Conservation (phyloP, 2,113 vertebrate species). For the Myocastor coypus region DNA sequence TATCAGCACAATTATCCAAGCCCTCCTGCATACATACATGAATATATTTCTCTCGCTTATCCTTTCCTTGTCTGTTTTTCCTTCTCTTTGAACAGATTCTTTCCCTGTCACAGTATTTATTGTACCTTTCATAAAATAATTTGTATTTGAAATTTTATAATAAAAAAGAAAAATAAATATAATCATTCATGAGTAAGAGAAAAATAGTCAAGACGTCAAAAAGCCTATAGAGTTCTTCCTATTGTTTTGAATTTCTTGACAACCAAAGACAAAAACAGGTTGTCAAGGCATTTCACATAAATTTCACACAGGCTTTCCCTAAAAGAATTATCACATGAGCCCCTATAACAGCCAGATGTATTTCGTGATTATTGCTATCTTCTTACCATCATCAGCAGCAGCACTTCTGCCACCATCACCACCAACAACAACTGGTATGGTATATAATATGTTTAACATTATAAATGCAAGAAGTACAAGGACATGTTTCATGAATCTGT, state of each 20-base stretch:
- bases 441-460: neutral
- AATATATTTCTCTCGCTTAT: too few species aligned
- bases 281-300: neutral
- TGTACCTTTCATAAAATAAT: slow-evolving; percentile 2
- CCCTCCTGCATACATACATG: too few species aligned
- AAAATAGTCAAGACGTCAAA: neutral
- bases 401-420: neutral
- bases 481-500: neutral
- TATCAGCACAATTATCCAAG: too few species aligned
- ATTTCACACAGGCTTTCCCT: neutral
- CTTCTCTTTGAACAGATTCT: too few species aligned
- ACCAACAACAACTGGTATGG: neutral
- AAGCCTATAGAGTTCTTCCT: neutral
- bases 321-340: neutral
- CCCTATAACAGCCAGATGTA: neutral
- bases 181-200: slow-evolving; percentile 13
- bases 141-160: slow-evolving; percentile 14
- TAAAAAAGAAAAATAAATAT: slow-evolving; percentile 34
- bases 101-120: neutral
- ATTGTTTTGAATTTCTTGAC: neutral
- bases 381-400: neutral
- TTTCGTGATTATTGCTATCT: neutral
- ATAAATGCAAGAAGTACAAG: slow-evolving; percentile 3
- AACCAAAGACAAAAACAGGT: neutral
- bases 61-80: too few species aligned